Evolutionary conservation across 2,888 invertebrate species (phyloP), one percentile per base, ranked within the genome.

Genomic region (Limnephilus auricula): DNA sequence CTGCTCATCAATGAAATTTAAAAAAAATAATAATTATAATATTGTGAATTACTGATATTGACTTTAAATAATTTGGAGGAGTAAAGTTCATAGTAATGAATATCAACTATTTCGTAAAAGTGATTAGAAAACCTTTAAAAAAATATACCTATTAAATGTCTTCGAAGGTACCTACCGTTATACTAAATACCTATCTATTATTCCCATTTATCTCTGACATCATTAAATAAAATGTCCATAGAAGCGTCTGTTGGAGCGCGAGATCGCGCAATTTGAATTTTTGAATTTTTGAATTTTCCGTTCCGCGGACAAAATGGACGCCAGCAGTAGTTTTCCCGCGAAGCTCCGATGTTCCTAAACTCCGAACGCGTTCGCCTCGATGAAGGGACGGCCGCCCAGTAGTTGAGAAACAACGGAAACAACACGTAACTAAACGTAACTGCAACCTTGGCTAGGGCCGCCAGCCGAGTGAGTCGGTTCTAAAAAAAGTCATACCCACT

Each of bases 401-500:
- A 65, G 50, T 86, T 13, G 30, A 18, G 45, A 9, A 13, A 13
- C 15, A 45, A 31, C 50, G 0, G 45, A 45, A 13, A 13, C 3
- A 9, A 31, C 50, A n/a, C 65, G 31, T 3, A 86, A 65, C 15
- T 15, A 86, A 50, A 86, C 50, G 65, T 50, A 31, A 31, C 65
- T 65, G 65, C n/a, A 65, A 86, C 86, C 86, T 86, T 86, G 86
- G 31, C 31, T 15, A 86, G 86, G 86, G 86, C 86, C 30, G 45
- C 30, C 65, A 31, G 50, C 65, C 32, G 86, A 86, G 86, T 50
- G 85, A 45, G 50, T 40, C 85, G 37, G 37, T 83, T 83, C 65
- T 65, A 65, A 65, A 65, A 65, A n/a, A 65, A 65, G 25, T 65
- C 65, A n/a, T 65, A 65, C 65, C 65, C n/a, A 65, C n/a, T 45